These are phyloP conservation scores for Aporophyla lueneburgensis DNA, from an alignment of 2,888 invertebrate species.

Conservation along the genomic window DNA sequence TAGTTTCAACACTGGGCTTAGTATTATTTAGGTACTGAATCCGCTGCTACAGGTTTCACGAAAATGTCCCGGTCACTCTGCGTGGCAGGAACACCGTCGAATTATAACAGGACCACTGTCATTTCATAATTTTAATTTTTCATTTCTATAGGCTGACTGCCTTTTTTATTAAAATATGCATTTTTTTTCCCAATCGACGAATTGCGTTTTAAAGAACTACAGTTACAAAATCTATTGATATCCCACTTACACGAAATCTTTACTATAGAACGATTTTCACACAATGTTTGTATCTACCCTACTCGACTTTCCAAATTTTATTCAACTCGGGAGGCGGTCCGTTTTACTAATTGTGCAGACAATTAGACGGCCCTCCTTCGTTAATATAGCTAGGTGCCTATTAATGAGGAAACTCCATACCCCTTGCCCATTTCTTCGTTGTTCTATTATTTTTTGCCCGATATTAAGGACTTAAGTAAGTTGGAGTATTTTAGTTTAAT, in stretches of 20 bases:
- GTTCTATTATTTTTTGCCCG: constrained; percentile 52
- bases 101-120: too few relatives aligned
- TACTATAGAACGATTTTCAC: not conserved
- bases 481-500: not conserved
- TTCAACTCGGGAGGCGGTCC: constrained; percentile 29
- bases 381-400: constrained; percentile 76
- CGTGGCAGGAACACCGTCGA: too few relatives aligned
- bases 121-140: too few relatives aligned
- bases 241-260: not conserved
- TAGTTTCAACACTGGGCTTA: too few relatives aligned
- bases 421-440: constrained; percentile 65
- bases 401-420: constrained; percentile 85
- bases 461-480: constrained; percentile 33
- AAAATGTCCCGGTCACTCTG: too few relatives aligned
- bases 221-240: not conserved
- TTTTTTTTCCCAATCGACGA: too few relatives aligned
- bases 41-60: too few relatives aligned
- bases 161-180: too few relatives aligned
- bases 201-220: not conserved
- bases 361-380: constrained; percentile 83
- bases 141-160: too few relatives aligned
- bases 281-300: not conserved
- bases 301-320: constrained; percentile 28
- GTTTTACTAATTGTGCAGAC: constrained; percentile 86
- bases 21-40: too few relatives aligned